These are phyloP conservation scores for Cryptotis parvus DNA, from an alignment of 2,113 vertebrate genomes.

Conservation along the genomic window DNA sequence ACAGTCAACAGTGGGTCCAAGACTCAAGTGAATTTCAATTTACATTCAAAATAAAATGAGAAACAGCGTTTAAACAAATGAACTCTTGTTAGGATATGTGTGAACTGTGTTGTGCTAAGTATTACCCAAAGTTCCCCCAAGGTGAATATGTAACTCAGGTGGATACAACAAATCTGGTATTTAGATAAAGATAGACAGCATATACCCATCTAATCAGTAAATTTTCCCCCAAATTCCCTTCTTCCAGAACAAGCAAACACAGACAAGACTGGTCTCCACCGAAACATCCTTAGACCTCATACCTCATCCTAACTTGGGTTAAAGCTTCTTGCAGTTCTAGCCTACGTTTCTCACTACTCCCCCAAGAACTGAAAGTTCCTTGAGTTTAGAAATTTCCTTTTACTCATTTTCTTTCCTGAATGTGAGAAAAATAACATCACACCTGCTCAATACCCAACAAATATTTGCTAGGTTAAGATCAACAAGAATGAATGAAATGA, in stretches of 20 bases:
- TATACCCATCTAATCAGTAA: background rate
- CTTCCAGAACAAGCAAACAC: background rate
- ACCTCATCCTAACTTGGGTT: background rate
- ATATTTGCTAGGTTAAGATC: background rate
- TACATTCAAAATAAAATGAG: background rate
- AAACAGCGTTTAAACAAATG: background rate
- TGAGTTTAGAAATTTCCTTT: background rate
- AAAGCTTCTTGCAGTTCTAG: background rate
- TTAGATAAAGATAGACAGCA: background rate
- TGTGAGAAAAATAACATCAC: background rate
- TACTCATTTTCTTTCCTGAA: background rate
- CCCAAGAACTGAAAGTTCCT: background rate
- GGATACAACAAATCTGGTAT: background rate
- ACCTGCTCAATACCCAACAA: background rate
- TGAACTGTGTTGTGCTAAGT: background rate
- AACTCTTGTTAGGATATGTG: background rate
- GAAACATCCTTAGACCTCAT: background rate
- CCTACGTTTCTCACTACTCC: rapidly evolving
- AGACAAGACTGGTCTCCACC: background rate
- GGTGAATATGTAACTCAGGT: background rate
- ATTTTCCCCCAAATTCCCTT: background rate
- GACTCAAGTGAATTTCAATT: background rate
- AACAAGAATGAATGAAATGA: background rate
- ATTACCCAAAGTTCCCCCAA: background rate
- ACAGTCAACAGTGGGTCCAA: background rate